Evolutionary conservation across 2,888 invertebrate species (phyloP), one percentile per base, ranked within the genome.

Genomic region (Drosophila greeni): DNA sequence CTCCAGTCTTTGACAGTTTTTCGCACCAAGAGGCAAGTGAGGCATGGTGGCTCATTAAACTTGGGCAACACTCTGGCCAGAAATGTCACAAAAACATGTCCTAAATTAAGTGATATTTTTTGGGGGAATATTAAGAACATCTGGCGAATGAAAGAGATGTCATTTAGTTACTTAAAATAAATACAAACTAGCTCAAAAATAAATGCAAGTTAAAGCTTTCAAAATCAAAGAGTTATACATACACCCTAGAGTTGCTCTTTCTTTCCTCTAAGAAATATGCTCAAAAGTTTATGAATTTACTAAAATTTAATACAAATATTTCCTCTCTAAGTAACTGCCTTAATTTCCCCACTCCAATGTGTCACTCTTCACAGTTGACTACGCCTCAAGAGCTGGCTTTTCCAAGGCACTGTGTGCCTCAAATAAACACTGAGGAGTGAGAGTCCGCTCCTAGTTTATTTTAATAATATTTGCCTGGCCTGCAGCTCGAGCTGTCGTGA

Each of bases 391-490:
- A 43, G 66, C 31, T 16, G 2, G 42, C 53, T 66, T 43, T 62
- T 52, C 3, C n/a, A 18, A 42, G 18, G 66, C 42, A 62, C 66
- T 62, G 62, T 62, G 20, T 34, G 56, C 18, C 36, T 42, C 5
- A 20, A 45, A 31, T 65, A 52, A 57, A 65, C 66, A 64, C 37
- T 24, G 31, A 11, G 1, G 33, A 29, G 33, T 23, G 20, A 20
- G 20, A 60, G 47, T 34, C 43, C 49, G 43, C 37, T 48, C 12
- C 33, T 39, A 68, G 70, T 67, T 70, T 70, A 53, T 67, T 66
- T 78, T 67, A 84, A 82, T 84, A 65, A 65, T 70, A 82, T 84
- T 77, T 82, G 33, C 55, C 51, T 64, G 68, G 45, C 47, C 67
- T 49, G 47, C 24, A 58, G 72, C 57, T 49, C 43, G 57, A 82